Evolutionary conservation across 2,888 invertebrate species (phyloP).

Genomic region (Linnaemya vulpina): DNA sequence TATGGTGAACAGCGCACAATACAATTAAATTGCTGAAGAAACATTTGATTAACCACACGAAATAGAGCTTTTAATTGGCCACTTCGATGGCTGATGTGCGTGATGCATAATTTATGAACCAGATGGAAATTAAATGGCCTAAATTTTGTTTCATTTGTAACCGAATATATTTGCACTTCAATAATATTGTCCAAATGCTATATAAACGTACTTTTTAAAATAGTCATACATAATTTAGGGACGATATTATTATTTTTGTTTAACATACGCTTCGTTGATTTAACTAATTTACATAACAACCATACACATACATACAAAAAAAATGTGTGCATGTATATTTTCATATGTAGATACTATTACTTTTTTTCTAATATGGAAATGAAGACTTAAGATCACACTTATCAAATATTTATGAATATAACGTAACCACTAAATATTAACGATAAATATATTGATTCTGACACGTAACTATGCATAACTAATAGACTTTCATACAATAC

Average conservation of each 20-base stretch:
- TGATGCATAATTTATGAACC: not conserved
- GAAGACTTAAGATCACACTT: too few species aligned
- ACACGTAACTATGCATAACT: too few species aligned
- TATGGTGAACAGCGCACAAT: not conserved
- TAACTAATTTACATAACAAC: slow-evolving; percentile 74
- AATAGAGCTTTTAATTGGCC: not conserved
- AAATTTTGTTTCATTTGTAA: not conserved
- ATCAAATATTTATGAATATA: too few species aligned
- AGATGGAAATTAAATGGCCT: not conserved
- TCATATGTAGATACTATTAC: not conserved
- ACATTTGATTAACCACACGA: not conserved
- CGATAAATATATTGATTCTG: too few species aligned
- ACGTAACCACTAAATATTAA: too few species aligned
- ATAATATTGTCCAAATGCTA: not conserved
- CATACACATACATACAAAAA: not conserved
- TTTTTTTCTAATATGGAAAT: not conserved
- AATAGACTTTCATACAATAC: too few species aligned
- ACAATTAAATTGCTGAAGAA: not conserved
- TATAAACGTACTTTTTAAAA: not conserved
- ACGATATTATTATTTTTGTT: slow-evolving; percentile 31
- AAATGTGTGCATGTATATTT: not conserved
- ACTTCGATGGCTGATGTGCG: not conserved
- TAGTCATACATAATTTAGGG: slow-evolving; percentile 61
- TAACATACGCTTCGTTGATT: slow-evolving; percentile 74
- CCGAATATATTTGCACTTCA: not conserved